phyloP scores from a whole-genome alignment of 2,888 invertebrate genomes.

The Thyatira batis region DNA sequence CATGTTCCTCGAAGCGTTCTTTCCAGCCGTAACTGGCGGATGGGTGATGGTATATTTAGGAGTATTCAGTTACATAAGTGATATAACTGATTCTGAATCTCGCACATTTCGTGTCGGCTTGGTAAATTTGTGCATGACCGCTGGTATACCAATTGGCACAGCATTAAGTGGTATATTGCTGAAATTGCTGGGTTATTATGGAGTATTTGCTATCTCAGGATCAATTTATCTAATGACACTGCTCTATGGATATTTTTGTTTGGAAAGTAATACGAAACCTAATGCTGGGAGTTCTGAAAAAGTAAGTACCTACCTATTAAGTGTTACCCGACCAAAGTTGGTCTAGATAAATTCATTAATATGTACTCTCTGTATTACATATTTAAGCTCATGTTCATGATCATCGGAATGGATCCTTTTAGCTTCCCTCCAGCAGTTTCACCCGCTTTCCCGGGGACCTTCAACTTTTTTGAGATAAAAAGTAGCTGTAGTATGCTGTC shows the following conservation, averaged over 20 bases:
- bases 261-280: conserved; percentile 63
- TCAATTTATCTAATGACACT: conserved; percentile 66
- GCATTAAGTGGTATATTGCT: conserved; percentile 79
- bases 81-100: conserved; percentile 76
- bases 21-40: conserved; percentile 79
- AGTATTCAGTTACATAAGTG: conserved; percentile 84
- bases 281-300: conserved; percentile 39
- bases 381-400: too few species aligned
- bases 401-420: too few species aligned
- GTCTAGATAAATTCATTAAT: too few species aligned
- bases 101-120: conserved; percentile 84
- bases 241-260: conserved; percentile 55
- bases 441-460: too few species aligned
- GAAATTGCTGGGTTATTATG: conserved; percentile 67
- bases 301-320: conserved; percentile 33
- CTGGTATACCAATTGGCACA: conserved; percentile 81
- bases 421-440: too few species aligned
- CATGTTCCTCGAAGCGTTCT: conserved; percentile 78
- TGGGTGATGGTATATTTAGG: conserved; percentile 81
- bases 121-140: conserved; percentile 81
- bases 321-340: too few species aligned
- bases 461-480: too few species aligned
- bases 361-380: too few species aligned
- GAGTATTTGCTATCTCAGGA: conserved; percentile 61
- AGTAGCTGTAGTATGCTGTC: too few species aligned